A percentile compares a stretch with the other conserved stretches of the same genome.
Evolutionary conservation across 2,113 vertebrate genomes (phyloP).

Genomic region (Gadus chalcogrammus): DNA sequence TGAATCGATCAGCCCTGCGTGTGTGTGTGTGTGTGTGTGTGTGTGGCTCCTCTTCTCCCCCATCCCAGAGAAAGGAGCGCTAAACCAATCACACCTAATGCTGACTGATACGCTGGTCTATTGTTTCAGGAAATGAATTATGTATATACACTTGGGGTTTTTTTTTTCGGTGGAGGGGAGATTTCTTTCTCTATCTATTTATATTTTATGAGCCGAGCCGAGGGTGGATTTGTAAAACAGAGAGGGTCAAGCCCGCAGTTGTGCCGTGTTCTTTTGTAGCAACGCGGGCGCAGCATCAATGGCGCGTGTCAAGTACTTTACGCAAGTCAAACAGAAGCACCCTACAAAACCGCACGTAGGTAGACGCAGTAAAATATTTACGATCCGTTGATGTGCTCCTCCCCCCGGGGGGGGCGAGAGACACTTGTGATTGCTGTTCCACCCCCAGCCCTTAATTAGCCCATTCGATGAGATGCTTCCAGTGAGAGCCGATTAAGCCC

Average conservation of each 20-base stretch:
- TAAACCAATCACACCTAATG: slow-evolving; percentile 33
- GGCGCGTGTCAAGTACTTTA: slow-evolving; percentile 43
- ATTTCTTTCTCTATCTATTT: neutral
- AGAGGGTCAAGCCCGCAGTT: neutral
- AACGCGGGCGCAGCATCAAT: slow-evolving; percentile 35
- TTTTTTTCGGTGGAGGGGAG: slow-evolving; percentile 11
- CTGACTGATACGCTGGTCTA: slow-evolving; percentile 28
- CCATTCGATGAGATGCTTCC: slow-evolving; percentile 63
- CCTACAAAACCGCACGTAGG: slow-evolving; percentile 53
- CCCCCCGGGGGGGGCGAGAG: slow-evolving; percentile 52
- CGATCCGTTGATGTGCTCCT: slow-evolving; percentile 62
- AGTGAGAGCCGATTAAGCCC: slow-evolving; percentile 66
- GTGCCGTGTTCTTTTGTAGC: slow-evolving; percentile 28
- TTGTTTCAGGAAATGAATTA: slow-evolving; percentile 40
- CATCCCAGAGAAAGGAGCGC: slow-evolving; percentile 19
- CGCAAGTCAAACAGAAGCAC: slow-evolving; percentile 45
- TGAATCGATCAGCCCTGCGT: slow-evolving; percentile 40
- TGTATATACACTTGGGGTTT: slow-evolving; percentile 22
- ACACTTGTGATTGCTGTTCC: slow-evolving; percentile 59
- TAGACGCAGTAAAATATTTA: slow-evolving; percentile 68
- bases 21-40: slow-evolving; percentile 5
- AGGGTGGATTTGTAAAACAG: neutral
- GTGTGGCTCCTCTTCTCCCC: slow-evolving; percentile 1
- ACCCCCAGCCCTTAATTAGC: slow-evolving; percentile 64
- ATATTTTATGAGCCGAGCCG: slow-evolving; percentile 16